Evolutionary conservation across 2,113 vertebrate genomes (phyloP), one percentile per base, ranked within the genome.

Genomic region (Tenebrosternarchus preto): DNA sequence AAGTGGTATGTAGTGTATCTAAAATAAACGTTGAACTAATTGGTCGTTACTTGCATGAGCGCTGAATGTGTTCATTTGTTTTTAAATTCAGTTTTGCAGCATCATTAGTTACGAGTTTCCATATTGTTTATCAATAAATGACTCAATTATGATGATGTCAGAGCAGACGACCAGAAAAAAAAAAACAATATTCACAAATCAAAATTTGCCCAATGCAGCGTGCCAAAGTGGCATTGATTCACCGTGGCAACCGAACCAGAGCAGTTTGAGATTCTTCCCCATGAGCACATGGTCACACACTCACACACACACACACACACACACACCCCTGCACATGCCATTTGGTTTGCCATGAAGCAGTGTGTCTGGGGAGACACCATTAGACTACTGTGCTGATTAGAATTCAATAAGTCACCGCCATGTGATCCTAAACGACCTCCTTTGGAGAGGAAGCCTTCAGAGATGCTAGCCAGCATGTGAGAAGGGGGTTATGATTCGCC

Each of bases 251-350:
- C 31, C 15, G 72, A 25, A 33, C 59, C 17, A 7, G 4, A 64
- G 8, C 25, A 31, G 1, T 50, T 31, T 29, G 22, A 12, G 25
- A 25, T 76, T 36, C 43, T 19, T 50, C 56, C 56, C 56, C 56
- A 59, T 50, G 56, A 31, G 59, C 24, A 59, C 53, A 43, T 5
- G 19, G 9, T 73, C 81, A 78, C 78, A 73, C 17, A 75, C 75
- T 60, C 84, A 78, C 80, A 76, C 86, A n/a, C n/a, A n/a, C n/a
- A n/a, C 81, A 78, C 78, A 73, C 17, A 75, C 75, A 56, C 84
- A 78, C 80, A 76, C 86, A n/a, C 61, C 64, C 50, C n/a, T 46
- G 43, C 50, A 76, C 53, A 24, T 70, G 56, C 11, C 29, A 73
- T 80, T 55, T 56, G 39, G 39, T 79, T 46, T 24, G 20, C n/a